Conservation (phyloP, 2,888 invertebrate genomes). For the Lasioglossum figueresi region DNA sequence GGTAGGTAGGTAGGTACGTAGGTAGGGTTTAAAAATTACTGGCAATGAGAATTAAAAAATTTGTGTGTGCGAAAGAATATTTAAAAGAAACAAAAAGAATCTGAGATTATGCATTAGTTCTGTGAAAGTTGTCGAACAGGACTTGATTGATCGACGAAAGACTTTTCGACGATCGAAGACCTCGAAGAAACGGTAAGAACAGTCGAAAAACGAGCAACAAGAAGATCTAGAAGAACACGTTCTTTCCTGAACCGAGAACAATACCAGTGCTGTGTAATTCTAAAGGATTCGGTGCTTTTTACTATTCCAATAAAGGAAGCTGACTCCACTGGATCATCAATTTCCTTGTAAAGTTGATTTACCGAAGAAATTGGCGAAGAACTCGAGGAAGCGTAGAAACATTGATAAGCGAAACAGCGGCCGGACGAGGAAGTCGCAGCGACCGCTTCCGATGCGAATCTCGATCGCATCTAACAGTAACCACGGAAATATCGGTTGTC, state of each 20-base stretch:
- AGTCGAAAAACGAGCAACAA: not conserved
- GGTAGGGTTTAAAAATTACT: no score
- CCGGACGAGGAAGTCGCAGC: not conserved
- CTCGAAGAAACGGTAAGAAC: not conserved
- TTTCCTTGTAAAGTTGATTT: not conserved
- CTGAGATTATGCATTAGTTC: not conserved
- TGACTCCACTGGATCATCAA: not conserved
- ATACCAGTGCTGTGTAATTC: not conserved
- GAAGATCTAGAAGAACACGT: not conserved
- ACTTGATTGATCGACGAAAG: no score
- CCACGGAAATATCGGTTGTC: constrained; percentile 15
- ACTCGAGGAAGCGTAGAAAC: not conserved
- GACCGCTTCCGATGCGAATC: not conserved
- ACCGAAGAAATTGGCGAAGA: not conserved
- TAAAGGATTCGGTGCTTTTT: not conserved
- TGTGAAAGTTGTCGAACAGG: not conserved
- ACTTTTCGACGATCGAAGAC: not conserved
- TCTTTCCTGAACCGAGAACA: not conserved
- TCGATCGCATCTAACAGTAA: not conserved
- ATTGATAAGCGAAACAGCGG: not conserved
- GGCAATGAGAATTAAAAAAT: no score
- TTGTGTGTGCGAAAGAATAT: no score
- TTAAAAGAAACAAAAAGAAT: not conserved
- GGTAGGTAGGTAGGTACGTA: no score
- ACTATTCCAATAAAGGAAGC: not conserved